A percentile compares a stretch with the other conserved stretches of the same genome.
These are phyloP conservation scores for Ochropleura leucogaster DNA, from an alignment of 2,888 invertebrate species.

Conservation along the genomic window DNA sequence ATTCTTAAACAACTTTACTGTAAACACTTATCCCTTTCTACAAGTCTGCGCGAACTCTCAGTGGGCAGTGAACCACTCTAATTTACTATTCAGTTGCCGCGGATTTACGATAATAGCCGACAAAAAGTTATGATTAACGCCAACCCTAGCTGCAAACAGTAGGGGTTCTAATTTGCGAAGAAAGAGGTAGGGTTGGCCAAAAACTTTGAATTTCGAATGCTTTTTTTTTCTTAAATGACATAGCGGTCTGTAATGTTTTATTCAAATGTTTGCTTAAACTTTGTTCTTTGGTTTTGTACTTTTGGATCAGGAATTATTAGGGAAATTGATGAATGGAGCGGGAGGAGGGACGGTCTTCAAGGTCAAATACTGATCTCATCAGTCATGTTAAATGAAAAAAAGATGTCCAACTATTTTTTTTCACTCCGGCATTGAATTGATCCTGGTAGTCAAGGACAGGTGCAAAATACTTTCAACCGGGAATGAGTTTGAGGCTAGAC, in stretches of 20 bases:
- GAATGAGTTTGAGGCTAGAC: neutral
- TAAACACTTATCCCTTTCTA: conserved; percentile 8
- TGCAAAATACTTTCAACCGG: neutral
- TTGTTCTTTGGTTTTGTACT: conserved; percentile 25
- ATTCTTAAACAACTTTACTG: conserved; percentile 1
- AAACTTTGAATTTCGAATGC: conserved; percentile 26
- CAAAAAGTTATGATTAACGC: conserved; percentile 80
- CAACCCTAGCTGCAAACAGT: conserved; percentile 52
- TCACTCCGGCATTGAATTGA: neutral
- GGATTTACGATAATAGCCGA: conserved; percentile 78
- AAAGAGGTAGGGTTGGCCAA: conserved; percentile 15
- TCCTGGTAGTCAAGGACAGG: neutral
- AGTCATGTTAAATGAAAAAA: neutral
- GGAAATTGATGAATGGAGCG: neutral
- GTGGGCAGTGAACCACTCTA: conserved; percentile 47
- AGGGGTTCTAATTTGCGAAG: conserved; percentile 64
- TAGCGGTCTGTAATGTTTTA: conserved; percentile 22
- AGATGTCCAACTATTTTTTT: neutral
- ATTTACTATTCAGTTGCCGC: conserved; percentile 65
- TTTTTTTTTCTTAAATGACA: conserved; percentile 21
- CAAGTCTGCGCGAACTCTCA: conserved; percentile 22
- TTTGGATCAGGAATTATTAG: neutral
- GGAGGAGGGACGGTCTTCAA: neutral
- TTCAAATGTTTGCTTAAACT: conserved; percentile 30
- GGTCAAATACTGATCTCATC: conserved; percentile 3